Evolutionary conservation across 2,888 invertebrate genomes (phyloP), one percentile per base, ranked within the genome.

Genomic region (Leptopterna dolabrata): DNA sequence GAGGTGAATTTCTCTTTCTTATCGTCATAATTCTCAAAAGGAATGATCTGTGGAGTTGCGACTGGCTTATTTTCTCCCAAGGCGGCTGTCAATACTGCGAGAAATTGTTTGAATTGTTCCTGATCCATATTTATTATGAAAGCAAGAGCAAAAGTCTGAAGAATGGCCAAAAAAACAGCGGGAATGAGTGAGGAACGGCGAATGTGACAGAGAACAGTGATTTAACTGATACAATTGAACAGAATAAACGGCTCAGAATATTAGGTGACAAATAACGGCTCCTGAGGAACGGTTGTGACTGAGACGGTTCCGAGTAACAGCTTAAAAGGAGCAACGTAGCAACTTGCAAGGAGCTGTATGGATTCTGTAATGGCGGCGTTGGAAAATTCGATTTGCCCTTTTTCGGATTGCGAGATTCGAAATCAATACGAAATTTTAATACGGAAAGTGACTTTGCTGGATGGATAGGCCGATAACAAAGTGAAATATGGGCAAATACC

Each of bases 1-100:
- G 76, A 41, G 19, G 76, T 36, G 36, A 86, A 76, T 29, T 41
- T 76, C n/a, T 70, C 70, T 29, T 70, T 70, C 70, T 70, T 70
- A 29, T 24, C 70, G 19, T 70, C 70, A 29, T 70, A 70, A 27
- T 24, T 70, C 29, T 70, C 70, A 19, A 70, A 70, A 27, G 70
- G 70, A 27, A 29, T 70, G n/a, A 70, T 70, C 13, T 70, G 70
- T 24, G 70, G 70, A 70, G 70, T 13, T 70, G 70, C 13, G 13
- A 19, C 29, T 16, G 70, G 29, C n/a, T 70, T 70, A 70, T 70
- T 70, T 70, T 24, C 70, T 70, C 70, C 70, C 70, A 70, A 24
- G 24, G 70, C 70, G n/a, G 70, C 70, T 27, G 70, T 70, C 70
- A 70, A 70, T 2, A 70, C 70, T 70, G 70, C 24, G 13, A 70